Evolutionary conservation across 1,140 invertebrate genomes (phyloP), one percentile per base, ranked within the genome.

Genomic region (Calosoma granatense): DNA sequence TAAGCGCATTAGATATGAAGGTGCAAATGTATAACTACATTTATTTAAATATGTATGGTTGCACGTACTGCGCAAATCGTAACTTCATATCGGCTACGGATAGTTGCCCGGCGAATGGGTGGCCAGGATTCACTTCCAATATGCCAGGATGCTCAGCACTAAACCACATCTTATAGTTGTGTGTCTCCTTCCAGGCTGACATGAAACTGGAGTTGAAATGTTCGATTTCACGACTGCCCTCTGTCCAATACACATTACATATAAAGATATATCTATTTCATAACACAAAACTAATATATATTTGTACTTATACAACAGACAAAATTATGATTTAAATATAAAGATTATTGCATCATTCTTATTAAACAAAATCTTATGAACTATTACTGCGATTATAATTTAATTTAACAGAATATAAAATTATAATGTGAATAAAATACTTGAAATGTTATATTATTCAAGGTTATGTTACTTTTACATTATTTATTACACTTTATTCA

Each of bases 71-170:
- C 12, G 90, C 84, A 51, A 96, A 78, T 65, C 90, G 83, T 1
- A 97, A 73, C 73, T 93, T 94, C 84, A 98, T 93, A 76, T 98
- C 96, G 51, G 88, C 82, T 2, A 98, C 87, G 26, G 90, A 95
- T 1, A 97, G 72, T 66, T 95, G 89, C 19, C 94, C 93, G 59
- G 88, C 85, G 76, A 90, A 95, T 41, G 93, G 92, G 80, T 98
- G 95, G 54, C 87, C 83, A 14, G 88, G 81, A 59, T 91, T 82
- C 6, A 75, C 66, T 62, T 81, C 79, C 30, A 79, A 74, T 58
- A 79, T 75, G 26, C 85, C 86, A 41, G 81, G 75, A 59, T 88
- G 79, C 9, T 77, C 75, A 23, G 77, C 69, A 72, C 79, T 76
- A 22, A 79, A 72, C 95, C 94, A 98, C 26, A 83, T 79, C 67